Percentiles rank a stretch among this genome's conserved stretches.
Conservation (phyloP, 2,797 vertebrate genomes). For the Tolypeutes matacus region DNA sequence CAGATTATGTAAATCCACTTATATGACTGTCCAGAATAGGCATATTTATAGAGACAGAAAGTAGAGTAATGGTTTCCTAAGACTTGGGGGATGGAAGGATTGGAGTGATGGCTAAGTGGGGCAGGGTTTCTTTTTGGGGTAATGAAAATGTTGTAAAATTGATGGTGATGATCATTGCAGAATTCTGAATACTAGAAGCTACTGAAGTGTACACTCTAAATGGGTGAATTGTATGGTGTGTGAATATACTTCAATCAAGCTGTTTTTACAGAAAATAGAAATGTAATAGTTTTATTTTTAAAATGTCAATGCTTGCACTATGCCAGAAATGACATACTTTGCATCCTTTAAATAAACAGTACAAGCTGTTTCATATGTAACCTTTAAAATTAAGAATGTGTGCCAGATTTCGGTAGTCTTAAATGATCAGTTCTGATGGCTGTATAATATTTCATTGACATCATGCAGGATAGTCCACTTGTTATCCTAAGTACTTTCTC, state of each 20-base stretch:
- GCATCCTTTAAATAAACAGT: constrained; percentile 21
- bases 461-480: not conserved
- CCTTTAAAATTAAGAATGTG: not conserved
- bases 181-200: not conserved
- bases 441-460: not conserved
- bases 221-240: not conserved
- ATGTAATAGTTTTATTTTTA: constrained; percentile 14
- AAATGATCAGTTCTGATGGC: not conserved
- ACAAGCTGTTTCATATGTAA: constrained; percentile 21
- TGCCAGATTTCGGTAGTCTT: not conserved
- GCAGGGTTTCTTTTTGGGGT: not conserved
- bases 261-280: constrained; percentile 10
- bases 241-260: not conserved
- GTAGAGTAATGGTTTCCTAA: not conserved
- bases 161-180: not conserved
- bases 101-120: not conserved
- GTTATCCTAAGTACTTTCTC: not conserved
- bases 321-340: constrained; percentile 11
- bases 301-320: constrained; percentile 45
- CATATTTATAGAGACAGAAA: no score
- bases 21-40: no score
- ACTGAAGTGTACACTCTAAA: not conserved
- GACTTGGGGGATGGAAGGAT: not conserved
- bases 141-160: no score
- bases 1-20: no score